phyloP scores from a whole-genome alignment of 2,797 vertebrate species.

The Otus scops region DNA sequence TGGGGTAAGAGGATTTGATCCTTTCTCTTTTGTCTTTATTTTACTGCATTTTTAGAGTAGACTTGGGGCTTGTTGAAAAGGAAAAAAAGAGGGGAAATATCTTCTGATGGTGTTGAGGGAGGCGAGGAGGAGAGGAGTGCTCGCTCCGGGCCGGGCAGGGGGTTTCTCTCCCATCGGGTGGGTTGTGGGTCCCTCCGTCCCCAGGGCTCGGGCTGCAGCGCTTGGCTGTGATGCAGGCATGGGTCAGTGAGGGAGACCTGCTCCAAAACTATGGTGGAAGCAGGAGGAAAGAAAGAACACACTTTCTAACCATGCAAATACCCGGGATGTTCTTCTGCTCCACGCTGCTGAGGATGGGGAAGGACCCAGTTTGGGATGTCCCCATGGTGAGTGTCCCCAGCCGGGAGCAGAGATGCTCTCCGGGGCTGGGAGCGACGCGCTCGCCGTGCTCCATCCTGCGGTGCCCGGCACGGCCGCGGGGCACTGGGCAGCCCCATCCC shows the following conservation, averaged over 20 bases:
- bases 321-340: background rate
- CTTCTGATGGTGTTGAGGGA: accelerated
- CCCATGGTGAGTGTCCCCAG: accelerated
- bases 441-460: accelerated
- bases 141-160: accelerated
- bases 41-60: background rate
- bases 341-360: accelerated
- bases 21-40: background rate
- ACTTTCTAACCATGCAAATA: accelerated
- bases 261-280: accelerated
- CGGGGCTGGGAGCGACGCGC: background rate
- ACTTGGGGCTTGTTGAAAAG: background rate
- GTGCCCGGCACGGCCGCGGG: accelerated
- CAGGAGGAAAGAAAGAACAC: background rate
- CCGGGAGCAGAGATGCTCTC: background rate
- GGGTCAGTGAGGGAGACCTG: accelerated
- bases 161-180: accelerated
- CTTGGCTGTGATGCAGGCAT: background rate
- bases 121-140: background rate
- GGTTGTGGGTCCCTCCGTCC: accelerated
- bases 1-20: background rate
- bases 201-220: accelerated
- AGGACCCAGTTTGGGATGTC: accelerated
- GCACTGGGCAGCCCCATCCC: background rate
- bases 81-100: background rate